phyloP scores from a whole-genome alignment of 1,140 invertebrate genomes.

The Penaeus japonicus region DNA sequence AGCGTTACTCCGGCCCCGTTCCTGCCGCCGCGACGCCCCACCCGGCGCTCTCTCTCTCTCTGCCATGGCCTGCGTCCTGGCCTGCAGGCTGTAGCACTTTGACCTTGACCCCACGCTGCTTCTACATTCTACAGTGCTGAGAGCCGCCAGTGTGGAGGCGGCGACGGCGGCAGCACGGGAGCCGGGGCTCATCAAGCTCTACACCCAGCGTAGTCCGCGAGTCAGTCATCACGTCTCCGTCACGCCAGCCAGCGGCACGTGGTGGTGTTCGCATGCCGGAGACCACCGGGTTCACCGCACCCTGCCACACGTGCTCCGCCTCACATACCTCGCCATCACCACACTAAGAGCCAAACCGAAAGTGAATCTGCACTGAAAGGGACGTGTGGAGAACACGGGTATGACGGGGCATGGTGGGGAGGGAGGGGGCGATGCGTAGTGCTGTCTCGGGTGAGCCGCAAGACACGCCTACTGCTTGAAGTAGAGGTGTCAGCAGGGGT shows the following conservation, averaged over 20 bases:
- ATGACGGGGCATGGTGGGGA: too few relatives aligned
- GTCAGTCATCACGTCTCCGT: conserved; percentile 26
- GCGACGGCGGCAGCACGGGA: not conserved
- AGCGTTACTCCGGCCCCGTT: conserved; percentile 40
- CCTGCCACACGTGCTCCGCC: not conserved
- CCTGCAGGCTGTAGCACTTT: not conserved
- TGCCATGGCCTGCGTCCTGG: not conserved
- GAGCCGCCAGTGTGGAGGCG: not conserved
- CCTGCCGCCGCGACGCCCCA: not conserved
- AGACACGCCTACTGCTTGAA: too few relatives aligned
- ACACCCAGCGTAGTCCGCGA: conserved; percentile 39
- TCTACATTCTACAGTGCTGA: not conserved
- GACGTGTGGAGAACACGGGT: too few relatives aligned
- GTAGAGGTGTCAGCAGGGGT: not conserved
- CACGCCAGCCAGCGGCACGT: conserved; percentile 36
- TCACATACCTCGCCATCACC: not conserved
- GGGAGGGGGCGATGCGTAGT: too few relatives aligned
- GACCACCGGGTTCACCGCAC: not conserved
- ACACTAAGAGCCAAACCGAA: too few relatives aligned
- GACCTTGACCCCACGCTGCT: too few relatives aligned
- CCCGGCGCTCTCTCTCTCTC: not conserved
- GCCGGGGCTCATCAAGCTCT: conserved; percentile 31
- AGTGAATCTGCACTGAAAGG: too few relatives aligned
- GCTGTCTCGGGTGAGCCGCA: too few relatives aligned
- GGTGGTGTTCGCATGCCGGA: conserved; percentile 37